Percentiles rank a stretch among this genome's conserved stretches.
Evolutionary conservation across 2,888 invertebrate species (phyloP).

Genomic region (Lamproptera curius): DNA sequence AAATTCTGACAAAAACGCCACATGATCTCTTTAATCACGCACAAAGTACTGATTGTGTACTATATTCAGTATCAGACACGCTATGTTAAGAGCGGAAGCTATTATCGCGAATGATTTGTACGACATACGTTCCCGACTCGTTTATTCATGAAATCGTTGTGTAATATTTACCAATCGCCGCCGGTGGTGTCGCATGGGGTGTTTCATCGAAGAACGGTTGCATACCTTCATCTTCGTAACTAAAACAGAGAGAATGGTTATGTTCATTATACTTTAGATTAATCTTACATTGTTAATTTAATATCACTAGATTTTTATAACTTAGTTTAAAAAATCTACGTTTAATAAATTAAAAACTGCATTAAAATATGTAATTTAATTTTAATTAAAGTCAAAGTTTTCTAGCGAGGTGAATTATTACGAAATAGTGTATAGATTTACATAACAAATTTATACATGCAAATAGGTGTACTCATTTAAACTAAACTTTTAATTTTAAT

Average conservation of each 20-base stretch:
- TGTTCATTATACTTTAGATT: no score
- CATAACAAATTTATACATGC: no score
- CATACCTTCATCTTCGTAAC: slow-evolving; percentile 71
- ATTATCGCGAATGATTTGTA: slow-evolving; percentile 43
- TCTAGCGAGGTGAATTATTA: no score
- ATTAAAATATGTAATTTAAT: no score
- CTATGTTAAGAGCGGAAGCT: slow-evolving; percentile 42
- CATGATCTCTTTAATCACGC: slow-evolving; percentile 8
- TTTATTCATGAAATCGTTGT: slow-evolving; percentile 33
- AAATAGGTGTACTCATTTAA: no score
- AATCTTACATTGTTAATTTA: no score
- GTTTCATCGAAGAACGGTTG: slow-evolving; percentile 74
- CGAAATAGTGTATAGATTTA: no score
- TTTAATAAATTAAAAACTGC: no score
- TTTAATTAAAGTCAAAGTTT: no score
- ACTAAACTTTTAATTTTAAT: no score
- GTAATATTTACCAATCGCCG: slow-evolving; percentile 50
- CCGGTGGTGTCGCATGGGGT: slow-evolving; percentile 71
- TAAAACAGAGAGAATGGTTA: slow-evolving; percentile 37
- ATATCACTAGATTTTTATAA: background rate
- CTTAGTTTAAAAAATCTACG: background rate
- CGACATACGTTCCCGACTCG: slow-evolving; percentile 30
- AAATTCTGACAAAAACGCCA: slow-evolving; percentile 22
- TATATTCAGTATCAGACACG: background rate
- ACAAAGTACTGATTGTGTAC: slow-evolving; percentile 25